These are phyloP conservation scores for Megaceryle maxima DNA, from an alignment of 2,113 vertebrate genomes.

Conservation along the genomic window DNA sequence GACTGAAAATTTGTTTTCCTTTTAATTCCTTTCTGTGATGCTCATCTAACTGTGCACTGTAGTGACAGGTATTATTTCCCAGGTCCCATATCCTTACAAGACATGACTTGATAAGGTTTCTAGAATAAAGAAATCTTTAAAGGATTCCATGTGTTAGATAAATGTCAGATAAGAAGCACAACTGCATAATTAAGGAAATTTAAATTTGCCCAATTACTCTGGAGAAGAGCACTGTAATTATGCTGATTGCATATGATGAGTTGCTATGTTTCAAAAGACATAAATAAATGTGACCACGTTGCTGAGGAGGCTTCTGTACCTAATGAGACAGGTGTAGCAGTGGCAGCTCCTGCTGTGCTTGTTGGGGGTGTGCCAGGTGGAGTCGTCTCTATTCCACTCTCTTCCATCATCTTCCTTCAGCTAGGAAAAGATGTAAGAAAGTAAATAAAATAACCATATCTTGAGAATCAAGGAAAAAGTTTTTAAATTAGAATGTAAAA, in stretches of 20 bases:
- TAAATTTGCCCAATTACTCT: neutral
- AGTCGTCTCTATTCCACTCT: constrained; percentile 93
- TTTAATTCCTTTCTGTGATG: neutral
- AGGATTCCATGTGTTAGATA: neutral
- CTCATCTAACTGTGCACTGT: neutral
- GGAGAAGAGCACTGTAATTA: neutral
- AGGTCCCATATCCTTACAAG: neutral
- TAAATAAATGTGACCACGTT: neutral
- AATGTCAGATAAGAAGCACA: neutral
- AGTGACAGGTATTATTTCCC: neutral
- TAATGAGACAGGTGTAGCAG: constrained; percentile 56
- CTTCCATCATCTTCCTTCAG: constrained; percentile 95
- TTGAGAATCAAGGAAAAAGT: neutral
- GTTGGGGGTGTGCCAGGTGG: constrained; percentile 87
- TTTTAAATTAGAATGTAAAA: neutral
- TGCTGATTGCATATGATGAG: neutral
- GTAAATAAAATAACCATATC: fast-evolving
- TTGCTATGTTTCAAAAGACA: neutral
- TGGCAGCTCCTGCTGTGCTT: constrained; percentile 3
- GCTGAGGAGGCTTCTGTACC: constrained; percentile 66
- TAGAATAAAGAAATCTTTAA: neutral
- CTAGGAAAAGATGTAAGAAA: neutral
- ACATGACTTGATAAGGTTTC: neutral
- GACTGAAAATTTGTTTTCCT: neutral
- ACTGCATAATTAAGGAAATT: neutral